A percentile compares a stretch with the other conserved stretches of the same genome.
Evolutionary conservation across 2,797 vertebrate species (phyloP).

Genomic region (Ciconia nigra): DNA sequence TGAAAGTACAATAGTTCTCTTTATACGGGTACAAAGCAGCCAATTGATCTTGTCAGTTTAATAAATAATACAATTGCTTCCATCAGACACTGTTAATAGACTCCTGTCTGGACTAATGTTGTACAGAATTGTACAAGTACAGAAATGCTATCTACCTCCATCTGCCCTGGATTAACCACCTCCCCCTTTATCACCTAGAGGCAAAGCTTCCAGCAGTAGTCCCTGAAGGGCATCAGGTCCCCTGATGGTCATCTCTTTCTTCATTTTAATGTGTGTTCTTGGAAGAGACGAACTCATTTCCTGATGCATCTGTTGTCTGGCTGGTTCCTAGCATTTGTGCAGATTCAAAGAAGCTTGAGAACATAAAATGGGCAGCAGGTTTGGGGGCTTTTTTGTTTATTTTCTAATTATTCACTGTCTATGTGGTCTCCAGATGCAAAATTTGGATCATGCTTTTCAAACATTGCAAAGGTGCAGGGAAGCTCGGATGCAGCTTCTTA

Average conservation of each 20-base stretch:
- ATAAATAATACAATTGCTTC: conserved; percentile 69
- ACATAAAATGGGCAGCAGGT: neutral
- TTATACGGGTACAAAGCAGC: conserved; percentile 44
- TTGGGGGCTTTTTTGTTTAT: neutral
- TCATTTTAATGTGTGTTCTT: conserved; percentile 16
- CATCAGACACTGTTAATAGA: conserved; percentile 66
- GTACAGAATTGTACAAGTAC: conserved; percentile 49
- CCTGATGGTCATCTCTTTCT: neutral
- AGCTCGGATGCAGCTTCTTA: neutral
- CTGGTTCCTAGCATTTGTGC: neutral
- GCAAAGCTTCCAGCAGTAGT: neutral
- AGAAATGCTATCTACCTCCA: neutral
- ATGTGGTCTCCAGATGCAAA: neutral
- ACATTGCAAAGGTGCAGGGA: neutral
- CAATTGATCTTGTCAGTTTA: conserved; percentile 69
- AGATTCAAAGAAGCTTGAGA: neutral
- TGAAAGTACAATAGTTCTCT: conserved; percentile 61
- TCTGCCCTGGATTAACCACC: conserved; percentile 31
- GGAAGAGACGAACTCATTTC: conserved; percentile 34
- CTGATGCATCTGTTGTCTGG: conserved; percentile 5
- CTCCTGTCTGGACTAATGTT: conserved; percentile 61
- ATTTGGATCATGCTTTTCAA: neutral
- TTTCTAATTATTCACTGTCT: neutral
- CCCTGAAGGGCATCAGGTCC: neutral
- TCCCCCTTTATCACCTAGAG: conserved; percentile 25